Conservation (phyloP, 1,140 invertebrate species). For the Ceratosolen solmsi region DNA sequence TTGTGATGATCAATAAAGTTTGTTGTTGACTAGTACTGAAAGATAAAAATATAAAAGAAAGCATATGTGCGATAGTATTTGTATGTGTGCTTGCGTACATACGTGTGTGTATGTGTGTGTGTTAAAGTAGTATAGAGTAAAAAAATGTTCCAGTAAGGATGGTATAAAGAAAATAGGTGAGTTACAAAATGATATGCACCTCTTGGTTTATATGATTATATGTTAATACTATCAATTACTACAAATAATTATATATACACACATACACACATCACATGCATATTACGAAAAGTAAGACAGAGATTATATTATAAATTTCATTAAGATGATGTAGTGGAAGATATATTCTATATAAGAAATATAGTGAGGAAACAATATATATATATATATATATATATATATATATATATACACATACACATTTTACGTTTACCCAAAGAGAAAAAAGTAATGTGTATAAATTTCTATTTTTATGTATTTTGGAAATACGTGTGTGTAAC, state of each 20-base stretch:
- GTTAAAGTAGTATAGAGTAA: not conserved
- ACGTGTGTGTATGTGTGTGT: not conserved
- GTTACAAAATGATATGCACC: conserved; percentile 30
- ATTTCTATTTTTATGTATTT: conserved; percentile 49
- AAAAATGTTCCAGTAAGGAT: conserved; percentile 33
- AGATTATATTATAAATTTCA: conserved; percentile 64
- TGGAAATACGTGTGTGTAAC: conserved; percentile 23
- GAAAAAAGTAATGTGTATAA: conserved; percentile 56
- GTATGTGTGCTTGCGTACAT: not conserved
- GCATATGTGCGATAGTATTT: conserved; percentile 21
- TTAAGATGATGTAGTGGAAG: conserved; percentile 47
- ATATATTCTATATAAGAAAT: conserved; percentile 54
- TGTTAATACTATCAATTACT: conserved; percentile 60
- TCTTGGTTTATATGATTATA: conserved; percentile 58
- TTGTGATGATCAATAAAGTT: conserved; percentile 51
- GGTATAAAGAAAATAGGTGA: conserved; percentile 44
- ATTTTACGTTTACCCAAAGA: conserved; percentile 70
- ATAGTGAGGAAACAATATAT: conserved; percentile 47
- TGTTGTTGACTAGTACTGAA: conserved; percentile 64
- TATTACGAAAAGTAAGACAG: conserved; percentile 44
- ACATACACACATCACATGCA: conserved; percentile 53
- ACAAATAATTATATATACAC: conserved; percentile 52
- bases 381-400: conserved; percentile 54
- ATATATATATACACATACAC: conserved; percentile 61
- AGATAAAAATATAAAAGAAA: conserved; percentile 11